Base-by-base conservation (phyloP, 2,113 vertebrate genomes). In the Thymallus thymallus region DNA sequence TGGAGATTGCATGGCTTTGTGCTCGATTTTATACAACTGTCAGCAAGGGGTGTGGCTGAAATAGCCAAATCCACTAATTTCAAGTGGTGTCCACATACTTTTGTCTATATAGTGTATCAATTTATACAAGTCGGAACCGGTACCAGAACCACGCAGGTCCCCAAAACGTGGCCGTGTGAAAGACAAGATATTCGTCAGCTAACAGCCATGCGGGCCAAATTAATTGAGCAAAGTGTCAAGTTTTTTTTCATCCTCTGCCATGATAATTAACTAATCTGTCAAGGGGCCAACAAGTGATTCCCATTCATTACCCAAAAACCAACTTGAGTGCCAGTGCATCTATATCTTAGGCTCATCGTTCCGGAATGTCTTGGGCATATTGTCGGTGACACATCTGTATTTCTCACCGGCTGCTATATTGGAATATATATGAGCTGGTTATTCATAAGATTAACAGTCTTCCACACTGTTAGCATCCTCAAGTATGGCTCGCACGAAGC, bases 251-350 rank as follows among this genome's bases (percentile, higher is more conserved):
- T 51, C 46, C 69, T 76, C 76, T 82, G 85, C 85, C 69, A 76
- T 76, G 81, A 88, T 91, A 90, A 92, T 91, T 89, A 89, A 89
- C 80, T 88, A 80, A 87, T 92, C 89, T 81, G 78, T 87, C 87
- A 84, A 72, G 65, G 77, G 84, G 84, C 82, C 78, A 87, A 88
- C 79, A 82, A 89, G 83, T 81, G 81, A 87, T 51, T 88, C 77
- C 82, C 81, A 82, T 88, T 82, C 77, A 82, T 79, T 83, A 83
- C 72, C 79, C 78, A 70, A 77, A 76, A 86, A 84, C 77, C 80
- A 73, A 87, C 77, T 84, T 75, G 76, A 71, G 68, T 69, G 76
- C 58, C 75, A 63, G 76, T 69, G 14, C 22, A 22, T 32, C 83
- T 72, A 73, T 88, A 82, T 82, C 62, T 73, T 63, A 61, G 51